Percentiles rank a stretch among this genome's conserved stretches.
phyloP scores from a whole-genome alignment of 2,888 invertebrate species.

The Bruchidius siliquastri region DNA sequence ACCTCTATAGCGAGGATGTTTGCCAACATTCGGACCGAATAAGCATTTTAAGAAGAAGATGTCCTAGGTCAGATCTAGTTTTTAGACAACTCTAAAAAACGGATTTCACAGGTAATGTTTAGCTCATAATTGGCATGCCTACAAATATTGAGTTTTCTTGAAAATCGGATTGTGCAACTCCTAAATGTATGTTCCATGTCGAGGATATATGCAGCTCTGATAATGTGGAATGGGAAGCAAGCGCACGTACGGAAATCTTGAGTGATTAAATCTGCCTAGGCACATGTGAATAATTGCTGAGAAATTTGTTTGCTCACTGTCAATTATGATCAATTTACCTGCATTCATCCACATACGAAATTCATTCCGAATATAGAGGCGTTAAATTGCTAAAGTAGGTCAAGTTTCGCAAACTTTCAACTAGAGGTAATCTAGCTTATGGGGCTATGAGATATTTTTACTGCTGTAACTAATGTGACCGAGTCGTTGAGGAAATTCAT shows the following conservation, averaged over 20 bases:
- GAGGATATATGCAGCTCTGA: background rate
- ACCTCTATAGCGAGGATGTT: no score
- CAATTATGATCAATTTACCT: background rate
- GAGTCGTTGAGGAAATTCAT: no score
- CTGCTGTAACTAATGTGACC: background rate
- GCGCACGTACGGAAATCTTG: background rate
- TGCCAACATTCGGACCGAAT: no score
- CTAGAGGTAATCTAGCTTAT: background rate
- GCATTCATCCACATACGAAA: background rate
- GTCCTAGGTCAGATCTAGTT: no score
- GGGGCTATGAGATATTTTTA: background rate
- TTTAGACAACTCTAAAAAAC: no score
- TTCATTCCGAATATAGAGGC: background rate
- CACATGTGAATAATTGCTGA: background rate
- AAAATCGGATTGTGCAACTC: background rate
- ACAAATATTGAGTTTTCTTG: background rate
- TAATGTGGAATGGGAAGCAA: background rate
- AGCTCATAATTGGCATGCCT: background rate
- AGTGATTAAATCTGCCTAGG: background rate
- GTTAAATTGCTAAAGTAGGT: background rate
- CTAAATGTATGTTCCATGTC: background rate
- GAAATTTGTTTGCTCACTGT: background rate
- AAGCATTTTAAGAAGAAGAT: no score
- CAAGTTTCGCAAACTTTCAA: background rate
- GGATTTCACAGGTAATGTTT: background rate